phyloP scores from a whole-genome alignment of 2,113 vertebrate species.

The Caranx melampygus region DNA sequence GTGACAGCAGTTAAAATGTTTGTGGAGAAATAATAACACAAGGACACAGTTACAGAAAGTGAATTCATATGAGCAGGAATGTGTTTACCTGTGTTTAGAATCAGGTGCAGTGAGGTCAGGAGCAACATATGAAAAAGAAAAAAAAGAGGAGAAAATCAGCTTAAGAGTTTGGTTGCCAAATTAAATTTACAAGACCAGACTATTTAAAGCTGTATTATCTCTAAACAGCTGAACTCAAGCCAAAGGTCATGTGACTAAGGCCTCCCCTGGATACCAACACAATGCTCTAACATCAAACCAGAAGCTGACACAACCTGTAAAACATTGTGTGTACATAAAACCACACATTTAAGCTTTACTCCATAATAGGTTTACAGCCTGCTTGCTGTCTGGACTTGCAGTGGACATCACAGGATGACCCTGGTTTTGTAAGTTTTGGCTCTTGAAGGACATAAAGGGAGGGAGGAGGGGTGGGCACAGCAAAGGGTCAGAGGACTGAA shows the following conservation, averaged over 20 bases:
- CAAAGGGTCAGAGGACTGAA: constrained; percentile 16
- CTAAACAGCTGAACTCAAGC: constrained; percentile 15
- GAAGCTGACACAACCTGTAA: constrained; percentile 15
- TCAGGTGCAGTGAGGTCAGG: constrained; percentile 5
- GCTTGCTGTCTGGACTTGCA: constrained; percentile 41
- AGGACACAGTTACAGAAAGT: background rate
- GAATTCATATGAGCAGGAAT: constrained; percentile 7
- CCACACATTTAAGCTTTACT: constrained; percentile 37
- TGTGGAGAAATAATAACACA: constrained; percentile 15
- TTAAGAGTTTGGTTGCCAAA: background rate
- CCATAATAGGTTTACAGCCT: constrained; percentile 30
- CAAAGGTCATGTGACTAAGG: constrained; percentile 30
- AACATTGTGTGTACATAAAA: constrained; percentile 40
- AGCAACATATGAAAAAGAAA: background rate
- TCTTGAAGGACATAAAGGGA: constrained; percentile 24
- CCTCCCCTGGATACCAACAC: constrained; percentile 22
- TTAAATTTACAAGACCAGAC: background rate
- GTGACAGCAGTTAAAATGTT: constrained; percentile 31
- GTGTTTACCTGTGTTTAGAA: background rate
- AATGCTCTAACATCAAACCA: constrained; percentile 29
- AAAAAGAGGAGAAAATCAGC: background rate
- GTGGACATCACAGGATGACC: constrained; percentile 28
- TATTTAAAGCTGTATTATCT: background rate
- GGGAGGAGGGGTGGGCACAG: constrained; percentile 14
- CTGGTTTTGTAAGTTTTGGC: constrained; percentile 21